phyloP scores from a whole-genome alignment of 1,140 invertebrate species.

The Meteorus sp. region DNA sequence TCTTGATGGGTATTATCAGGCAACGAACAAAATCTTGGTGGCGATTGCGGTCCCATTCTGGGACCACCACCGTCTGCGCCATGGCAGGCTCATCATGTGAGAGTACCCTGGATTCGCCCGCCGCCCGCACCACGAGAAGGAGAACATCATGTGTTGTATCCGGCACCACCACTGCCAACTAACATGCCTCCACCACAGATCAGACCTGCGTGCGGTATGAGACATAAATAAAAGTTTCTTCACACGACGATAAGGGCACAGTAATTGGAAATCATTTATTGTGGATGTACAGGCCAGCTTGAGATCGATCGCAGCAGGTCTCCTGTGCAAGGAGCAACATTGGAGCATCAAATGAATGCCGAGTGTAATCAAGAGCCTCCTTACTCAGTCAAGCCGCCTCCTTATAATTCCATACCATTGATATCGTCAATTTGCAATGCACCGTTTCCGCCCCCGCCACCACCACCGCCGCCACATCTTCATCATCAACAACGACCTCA shows the following conservation, averaged over 20 bases:
- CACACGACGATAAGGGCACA: background rate
- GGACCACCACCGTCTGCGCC: constrained; percentile 36
- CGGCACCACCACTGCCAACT: constrained; percentile 41
- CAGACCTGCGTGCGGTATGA: constrained; percentile 48
- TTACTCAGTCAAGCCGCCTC: constrained; percentile 43
- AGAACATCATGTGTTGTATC: constrained; percentile 39
- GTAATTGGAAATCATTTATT: constrained; percentile 18
- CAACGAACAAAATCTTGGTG: constrained; percentile 43
- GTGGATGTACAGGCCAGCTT: constrained; percentile 36
- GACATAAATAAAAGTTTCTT: background rate
- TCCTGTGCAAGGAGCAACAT: constrained; percentile 37
- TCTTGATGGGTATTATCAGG: constrained; percentile 32
- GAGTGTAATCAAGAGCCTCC: constrained; percentile 46
- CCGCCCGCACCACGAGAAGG: constrained; percentile 43
- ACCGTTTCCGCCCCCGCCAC: constrained; percentile 42
- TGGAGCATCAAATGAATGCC: constrained; percentile 42
- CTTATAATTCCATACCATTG: constrained; percentile 43
- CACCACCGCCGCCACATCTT: constrained; percentile 40
- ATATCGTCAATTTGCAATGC: constrained; percentile 53
- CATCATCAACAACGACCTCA: constrained; percentile 34
- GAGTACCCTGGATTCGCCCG: constrained; percentile 47
- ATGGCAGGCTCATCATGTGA: constrained; percentile 47
- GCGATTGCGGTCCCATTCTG: constrained; percentile 35
- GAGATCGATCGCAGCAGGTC: constrained; percentile 39
- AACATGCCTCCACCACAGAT: constrained; percentile 55